A percentile compares a stretch with the other conserved stretches of the same genome.
Conservation (phyloP, 2,888 invertebrate species). For the Notocelia uddmanniana region DNA sequence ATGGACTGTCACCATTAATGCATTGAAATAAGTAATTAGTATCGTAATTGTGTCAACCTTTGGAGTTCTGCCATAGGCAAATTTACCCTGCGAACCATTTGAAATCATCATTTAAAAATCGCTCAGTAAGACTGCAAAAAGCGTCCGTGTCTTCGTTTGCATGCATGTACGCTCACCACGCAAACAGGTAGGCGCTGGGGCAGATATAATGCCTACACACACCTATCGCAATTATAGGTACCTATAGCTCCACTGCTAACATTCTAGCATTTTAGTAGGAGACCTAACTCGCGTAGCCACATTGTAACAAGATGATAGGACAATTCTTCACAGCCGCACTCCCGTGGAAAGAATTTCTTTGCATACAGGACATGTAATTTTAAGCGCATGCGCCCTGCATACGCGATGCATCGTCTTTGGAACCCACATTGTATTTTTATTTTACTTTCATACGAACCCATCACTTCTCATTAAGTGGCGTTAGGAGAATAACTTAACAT, state of each 20-base stretch:
- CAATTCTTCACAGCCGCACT: constrained; percentile 62
- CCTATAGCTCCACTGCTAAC: constrained; percentile 16
- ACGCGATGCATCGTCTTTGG: constrained; percentile 69
- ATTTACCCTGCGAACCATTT: background rate
- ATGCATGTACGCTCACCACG: constrained; percentile 30
- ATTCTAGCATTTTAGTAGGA: constrained; percentile 40
- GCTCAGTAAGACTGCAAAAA: constrained; percentile 24
- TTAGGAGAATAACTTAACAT: constrained; percentile 85
- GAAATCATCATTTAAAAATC: constrained; percentile 14
- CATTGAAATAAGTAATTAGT: background rate
- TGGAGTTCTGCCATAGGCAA: background rate
- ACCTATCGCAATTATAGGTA: background rate
- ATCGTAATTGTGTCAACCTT: background rate
- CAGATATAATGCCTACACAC: constrained; percentile 16
- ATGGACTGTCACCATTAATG: background rate
- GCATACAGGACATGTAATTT: constrained; percentile 82
- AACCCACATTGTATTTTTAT: constrained; percentile 77
- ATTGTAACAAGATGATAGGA: constrained; percentile 53
- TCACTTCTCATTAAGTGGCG: constrained; percentile 86
- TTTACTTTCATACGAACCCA: constrained; percentile 85
- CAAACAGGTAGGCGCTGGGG: background rate
- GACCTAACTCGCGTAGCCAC: constrained; percentile 44
- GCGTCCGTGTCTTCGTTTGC: constrained; percentile 33
- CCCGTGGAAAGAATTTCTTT: constrained; percentile 70
- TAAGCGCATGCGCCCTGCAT: constrained; percentile 76